phyloP scores from a whole-genome alignment of 2,888 invertebrate species.

The Drosophila dives region DNA sequence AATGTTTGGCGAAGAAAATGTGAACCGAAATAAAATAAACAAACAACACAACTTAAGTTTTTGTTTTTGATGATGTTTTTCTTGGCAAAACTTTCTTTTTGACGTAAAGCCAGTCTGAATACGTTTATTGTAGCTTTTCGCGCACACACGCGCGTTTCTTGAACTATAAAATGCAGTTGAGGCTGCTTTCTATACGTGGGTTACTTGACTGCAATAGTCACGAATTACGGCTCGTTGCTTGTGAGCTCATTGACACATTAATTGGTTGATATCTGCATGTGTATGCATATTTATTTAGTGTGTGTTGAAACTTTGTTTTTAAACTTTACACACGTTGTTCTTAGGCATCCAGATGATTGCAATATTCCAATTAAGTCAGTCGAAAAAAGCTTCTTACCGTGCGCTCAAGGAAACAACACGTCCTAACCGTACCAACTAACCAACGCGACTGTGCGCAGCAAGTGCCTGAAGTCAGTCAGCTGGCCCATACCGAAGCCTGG shows the following conservation, averaged over 20 bases:
- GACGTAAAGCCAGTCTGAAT: slow-evolving; percentile 61
- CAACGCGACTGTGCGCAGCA: slow-evolving; percentile 74
- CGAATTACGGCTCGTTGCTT: slow-evolving; percentile 17
- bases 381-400: slow-evolving; percentile 63
- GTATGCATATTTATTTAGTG: not conserved
- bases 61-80: slow-evolving; percentile 66
- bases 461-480: slow-evolving; percentile 56
- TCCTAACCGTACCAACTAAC: slow-evolving; percentile 70
- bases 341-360: slow-evolving; percentile 6
- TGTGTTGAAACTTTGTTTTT: slow-evolving; percentile 9
- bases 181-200: slow-evolving; percentile 67
- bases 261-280: not conserved
- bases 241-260: slow-evolving; percentile 7
- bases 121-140: slow-evolving; percentile 55
- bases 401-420: slow-evolving; percentile 71
- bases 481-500: slow-evolving; percentile 43
- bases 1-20: slow-evolving; percentile 61
- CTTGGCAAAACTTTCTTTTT: slow-evolving; percentile 77
- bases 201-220: slow-evolving; percentile 50
- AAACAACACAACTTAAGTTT: slow-evolving; percentile 53
- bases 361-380: slow-evolving; percentile 14
- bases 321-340: slow-evolving; percentile 7
- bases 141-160: slow-evolving; percentile 61
- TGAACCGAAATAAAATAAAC: slow-evolving; percentile 62
- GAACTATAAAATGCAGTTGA: slow-evolving; percentile 72